These are phyloP conservation scores for Montipora foliosa DNA, from an alignment of 64 coral and sea anemone genomes.

Conservation along the genomic window DNA sequence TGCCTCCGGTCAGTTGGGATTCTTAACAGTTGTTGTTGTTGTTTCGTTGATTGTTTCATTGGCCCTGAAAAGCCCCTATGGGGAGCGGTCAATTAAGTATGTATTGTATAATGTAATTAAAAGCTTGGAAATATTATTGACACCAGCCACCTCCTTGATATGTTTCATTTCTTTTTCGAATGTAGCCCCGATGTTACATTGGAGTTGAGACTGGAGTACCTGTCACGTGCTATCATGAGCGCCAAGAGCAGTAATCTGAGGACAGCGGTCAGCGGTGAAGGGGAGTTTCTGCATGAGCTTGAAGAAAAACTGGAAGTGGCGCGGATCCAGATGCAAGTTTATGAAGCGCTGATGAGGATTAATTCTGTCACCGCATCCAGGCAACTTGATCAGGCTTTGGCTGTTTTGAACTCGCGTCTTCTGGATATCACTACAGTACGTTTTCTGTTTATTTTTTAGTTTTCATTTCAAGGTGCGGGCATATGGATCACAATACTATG, in stretches of 20 bases:
- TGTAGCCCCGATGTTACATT: slow-evolving; percentile 74
- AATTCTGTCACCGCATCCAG: slow-evolving; percentile 43
- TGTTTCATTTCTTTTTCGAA: not conserved
- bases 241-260: slow-evolving; percentile 94
- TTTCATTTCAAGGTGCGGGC: too few relatives aligned
- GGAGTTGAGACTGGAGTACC: slow-evolving; percentile 86
- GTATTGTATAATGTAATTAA: too few relatives aligned
- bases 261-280: slow-evolving; percentile 81
- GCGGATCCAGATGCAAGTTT: slow-evolving; percentile 93
- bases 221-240: slow-evolving; percentile 97
- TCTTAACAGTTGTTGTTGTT: too few relatives aligned
- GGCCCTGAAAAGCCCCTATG: too few relatives aligned
- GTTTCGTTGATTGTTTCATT: too few relatives aligned
- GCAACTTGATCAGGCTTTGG: slow-evolving; percentile 66
- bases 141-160: too few relatives aligned
- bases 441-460: not conserved
- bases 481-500: too few relatives aligned
- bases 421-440: slow-evolving; percentile 92
- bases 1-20: too few relatives aligned
- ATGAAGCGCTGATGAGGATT: slow-evolving; percentile 77
- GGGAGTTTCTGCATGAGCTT: slow-evolving; percentile 96
- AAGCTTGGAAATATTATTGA: too few relatives aligned
- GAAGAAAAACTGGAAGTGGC: slow-evolving; percentile 99
- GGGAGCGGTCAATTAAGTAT: too few relatives aligned
- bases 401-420: slow-evolving; percentile 67